Evolutionary conservation across 2,888 invertebrate species (phyloP), one percentile per base, ranked within the genome.

Genomic region (Ophion obscuratus): DNA sequence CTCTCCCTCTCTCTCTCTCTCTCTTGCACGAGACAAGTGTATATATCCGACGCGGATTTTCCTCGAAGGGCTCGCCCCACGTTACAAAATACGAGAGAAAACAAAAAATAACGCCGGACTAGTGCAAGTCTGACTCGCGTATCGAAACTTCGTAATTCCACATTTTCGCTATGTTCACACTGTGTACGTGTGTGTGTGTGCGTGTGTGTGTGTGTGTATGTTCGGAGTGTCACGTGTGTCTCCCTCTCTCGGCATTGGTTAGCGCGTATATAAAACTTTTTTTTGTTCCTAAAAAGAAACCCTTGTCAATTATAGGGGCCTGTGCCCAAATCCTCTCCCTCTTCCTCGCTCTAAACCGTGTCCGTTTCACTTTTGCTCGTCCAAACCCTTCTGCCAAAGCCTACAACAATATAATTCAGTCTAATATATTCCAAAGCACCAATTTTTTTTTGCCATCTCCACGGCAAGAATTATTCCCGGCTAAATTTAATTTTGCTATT

Each of bases 351-450:
- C 79, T 70, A 17, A 53, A 53, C 79, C 81, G 62, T 73, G 57
- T 80, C 57, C 40, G 7, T 24, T 24, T 24, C 44, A 27, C 59
- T n/a, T 61, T 67, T 81, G 71, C 66, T 70, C 83, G 74, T 84
- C 77, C 66, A 57, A 24, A 84, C 87, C 87, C 87, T 77, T 80
- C 78, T 84, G 87, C 78, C 79, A 81, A 87, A 93, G 92, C 88
- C 89, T 91, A 93, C 90, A 92, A 93, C 92, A 92, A 92, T 92
- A 53, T 53, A 91, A 92, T 92, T 93, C 93, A 93, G 93, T 93
- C 93, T 93, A 93, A 93, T 93, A 91, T 89, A 92, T 93, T 93
- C 90, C 92, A 91, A 92, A 93, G 93, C 93, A 93, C 93, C 93
- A 93, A 93, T 92, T 89, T 88, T 88, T 88, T 90, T 17, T 14